A percentile compares a stretch with the other conserved stretches of the same genome.
These are phyloP conservation scores for Agonopterix alstromeriana DNA, from an alignment of 2,888 invertebrate genomes.

Conservation along the genomic window DNA sequence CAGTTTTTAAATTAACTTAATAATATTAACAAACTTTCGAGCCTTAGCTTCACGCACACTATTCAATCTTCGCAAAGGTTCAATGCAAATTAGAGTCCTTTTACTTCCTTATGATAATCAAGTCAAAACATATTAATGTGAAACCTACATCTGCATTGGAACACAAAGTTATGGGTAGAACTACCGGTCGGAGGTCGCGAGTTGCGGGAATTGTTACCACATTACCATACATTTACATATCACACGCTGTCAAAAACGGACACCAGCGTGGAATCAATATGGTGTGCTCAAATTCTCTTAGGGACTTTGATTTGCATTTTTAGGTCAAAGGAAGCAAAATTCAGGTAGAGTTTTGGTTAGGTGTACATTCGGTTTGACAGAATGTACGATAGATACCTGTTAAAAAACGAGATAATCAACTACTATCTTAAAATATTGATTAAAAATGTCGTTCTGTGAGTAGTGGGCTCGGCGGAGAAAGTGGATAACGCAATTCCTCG, in stretches of 20 bases:
- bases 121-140: constrained; percentile 69
- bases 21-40: too few relatives aligned
- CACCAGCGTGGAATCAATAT: background rate
- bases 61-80: constrained; percentile 2
- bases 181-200: constrained; percentile 36
- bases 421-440: too few relatives aligned
- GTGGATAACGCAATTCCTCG: too few relatives aligned
- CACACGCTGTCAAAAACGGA: constrained; percentile 24
- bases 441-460: too few relatives aligned
- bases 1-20: too few relatives aligned
- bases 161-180: constrained; percentile 45
- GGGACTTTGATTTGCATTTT: too few relatives aligned
- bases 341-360: too few relatives aligned
- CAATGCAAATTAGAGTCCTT: constrained; percentile 9
- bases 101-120: constrained; percentile 33
- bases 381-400: too few relatives aligned
- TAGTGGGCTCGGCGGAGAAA: too few relatives aligned
- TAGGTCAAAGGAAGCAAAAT: too few relatives aligned
- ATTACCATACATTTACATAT: constrained; percentile 63
- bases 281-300: background rate
- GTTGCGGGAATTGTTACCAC: constrained; percentile 41
- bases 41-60: background rate
- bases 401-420: too few relatives aligned
- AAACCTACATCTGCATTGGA: constrained; percentile 58
- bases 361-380: too few relatives aligned